Base-by-base conservation (phyloP, 2,888 invertebrate species). In the Hanleya hanleyi region DNA sequence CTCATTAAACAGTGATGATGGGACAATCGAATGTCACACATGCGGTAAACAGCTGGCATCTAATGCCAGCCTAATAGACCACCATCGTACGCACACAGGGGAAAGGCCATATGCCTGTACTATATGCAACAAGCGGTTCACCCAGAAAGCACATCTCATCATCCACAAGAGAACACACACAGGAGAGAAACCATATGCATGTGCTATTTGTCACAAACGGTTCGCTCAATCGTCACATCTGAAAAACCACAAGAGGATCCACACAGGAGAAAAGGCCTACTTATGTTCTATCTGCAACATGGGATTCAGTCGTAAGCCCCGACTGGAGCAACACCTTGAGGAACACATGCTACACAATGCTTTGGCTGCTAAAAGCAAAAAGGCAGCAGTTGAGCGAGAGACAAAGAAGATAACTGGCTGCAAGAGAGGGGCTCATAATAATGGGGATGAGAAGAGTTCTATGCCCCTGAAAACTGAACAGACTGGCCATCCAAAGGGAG, bases 201-300 rank as follows among this genome's bases (percentile, higher is more conserved):
- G 83, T 67, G 80, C 80, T 69, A 80, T 83, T 62, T 83, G 83
- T 62, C 78, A 83, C 61, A 83, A 83, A 65, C 67, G 82, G 29
- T 83, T 83, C 70, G 80, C 83, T 18, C 83, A 83, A 76, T 80
- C 81, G 9, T 82, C 82, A 0, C 83, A 83, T 70, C 79, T 83
- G 47, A 82, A 76, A 57, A 81, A 81, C n/a, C 83, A 83, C 72
- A 82, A 81, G 51, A 74, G 83, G 12, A 81, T 81, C 35, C 83
- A 83, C 70, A 81, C 77, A 51, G 80, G 80, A 33, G 82, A 82
- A 62, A 83, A 83, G 68, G 81, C 83, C 0, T 83, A 76, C 73
- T 81, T 81, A 50, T 83, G 83, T 69, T 74, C 73, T 37, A 71
- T 82, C 29, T 83, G 83, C 67, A 77, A 80, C 62, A 74, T 81